A percentile compares a stretch with the other conserved stretches of the same genome.
phyloP scores from a whole-genome alignment of 1,140 invertebrate species.

The Drosophila dunni region DNA sequence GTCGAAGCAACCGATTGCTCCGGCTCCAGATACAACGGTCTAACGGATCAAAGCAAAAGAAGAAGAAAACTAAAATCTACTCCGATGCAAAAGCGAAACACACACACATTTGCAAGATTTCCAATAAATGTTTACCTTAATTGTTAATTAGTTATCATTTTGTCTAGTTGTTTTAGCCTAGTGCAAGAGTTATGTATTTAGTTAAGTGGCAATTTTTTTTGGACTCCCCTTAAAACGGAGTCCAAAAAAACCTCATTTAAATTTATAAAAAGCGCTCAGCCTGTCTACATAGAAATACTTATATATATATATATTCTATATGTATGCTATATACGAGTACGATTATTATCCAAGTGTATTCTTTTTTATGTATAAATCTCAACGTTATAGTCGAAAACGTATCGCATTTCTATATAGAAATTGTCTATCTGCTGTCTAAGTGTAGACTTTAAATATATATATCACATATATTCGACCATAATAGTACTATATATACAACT shows the following conservation, averaged over 20 bases:
- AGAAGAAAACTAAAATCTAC: neutral
- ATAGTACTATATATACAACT: slow-evolving; percentile 31
- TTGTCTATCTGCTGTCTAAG: slow-evolving; percentile 29
- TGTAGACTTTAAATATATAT: slow-evolving; percentile 24
- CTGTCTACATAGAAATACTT: slow-evolving; percentile 41
- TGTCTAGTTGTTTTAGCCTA: slow-evolving; percentile 78
- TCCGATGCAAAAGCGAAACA: slow-evolving; percentile 38
- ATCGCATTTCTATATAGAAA: slow-evolving; percentile 39
- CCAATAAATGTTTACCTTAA: slow-evolving; percentile 83
- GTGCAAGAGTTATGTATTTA: slow-evolving; percentile 82
- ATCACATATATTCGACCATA: slow-evolving; percentile 33
- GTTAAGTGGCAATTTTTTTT: slow-evolving; percentile 68
- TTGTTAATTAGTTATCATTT: slow-evolving; percentile 84
- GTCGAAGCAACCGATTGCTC: slow-evolving; percentile 68
- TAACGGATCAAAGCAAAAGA: slow-evolving; percentile 7
- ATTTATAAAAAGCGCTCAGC: slow-evolving; percentile 45
- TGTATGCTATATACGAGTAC: slow-evolving; percentile 36
- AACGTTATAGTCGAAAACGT: slow-evolving; percentile 59
- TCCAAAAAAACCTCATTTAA: slow-evolving; percentile 64
- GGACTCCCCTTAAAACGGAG: slow-evolving; percentile 6
- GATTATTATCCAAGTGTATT: slow-evolving; percentile 38
- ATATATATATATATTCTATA: slow-evolving; percentile 16
- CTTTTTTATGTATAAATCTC: slow-evolving; percentile 65
- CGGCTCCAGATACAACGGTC: slow-evolving; percentile 68
- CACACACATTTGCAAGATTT: slow-evolving; percentile 61